Evolutionary conservation across 2,797 vertebrate genomes (phyloP).

Genomic region (Sebastes melanostomus): DNA sequence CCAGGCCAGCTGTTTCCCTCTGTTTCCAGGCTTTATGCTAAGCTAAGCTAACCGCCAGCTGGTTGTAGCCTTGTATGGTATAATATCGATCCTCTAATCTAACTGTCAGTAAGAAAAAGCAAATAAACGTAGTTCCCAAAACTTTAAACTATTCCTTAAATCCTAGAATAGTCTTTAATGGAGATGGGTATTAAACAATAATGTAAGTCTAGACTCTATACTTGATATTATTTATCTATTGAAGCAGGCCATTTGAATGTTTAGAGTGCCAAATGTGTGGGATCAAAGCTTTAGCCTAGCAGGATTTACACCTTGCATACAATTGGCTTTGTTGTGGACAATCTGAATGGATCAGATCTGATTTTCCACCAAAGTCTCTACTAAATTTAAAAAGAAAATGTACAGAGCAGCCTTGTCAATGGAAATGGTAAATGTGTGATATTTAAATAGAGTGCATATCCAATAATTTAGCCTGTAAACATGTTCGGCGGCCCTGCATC

Average conservation of each 20-base stretch:
- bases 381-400: background rate
- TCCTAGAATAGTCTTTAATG: background rate
- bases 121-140: background rate
- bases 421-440: background rate
- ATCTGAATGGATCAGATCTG: background rate
- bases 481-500: background rate
- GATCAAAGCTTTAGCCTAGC: slow-evolving; percentile 46
- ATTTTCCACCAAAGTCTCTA: background rate
- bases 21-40: background rate
- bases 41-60: background rate
- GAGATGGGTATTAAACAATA: background rate
- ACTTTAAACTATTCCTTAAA: background rate
- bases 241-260: slow-evolving; percentile 17
- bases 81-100: background rate
- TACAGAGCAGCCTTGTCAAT: background rate
- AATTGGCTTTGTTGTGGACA: background rate
- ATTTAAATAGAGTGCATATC: background rate
- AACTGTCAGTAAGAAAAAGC: background rate
- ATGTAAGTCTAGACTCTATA: background rate
- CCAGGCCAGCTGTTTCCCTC: background rate
- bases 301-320: slow-evolving; percentile 37
- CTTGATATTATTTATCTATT: slow-evolving; percentile 5
- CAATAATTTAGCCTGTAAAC: background rate
- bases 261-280: slow-evolving; percentile 62
- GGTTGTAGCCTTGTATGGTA: background rate